Evolutionary conservation across 2,888 invertebrate species (phyloP), one percentile per base, ranked within the genome.

Genomic region (Hecatera dysodea): DNA sequence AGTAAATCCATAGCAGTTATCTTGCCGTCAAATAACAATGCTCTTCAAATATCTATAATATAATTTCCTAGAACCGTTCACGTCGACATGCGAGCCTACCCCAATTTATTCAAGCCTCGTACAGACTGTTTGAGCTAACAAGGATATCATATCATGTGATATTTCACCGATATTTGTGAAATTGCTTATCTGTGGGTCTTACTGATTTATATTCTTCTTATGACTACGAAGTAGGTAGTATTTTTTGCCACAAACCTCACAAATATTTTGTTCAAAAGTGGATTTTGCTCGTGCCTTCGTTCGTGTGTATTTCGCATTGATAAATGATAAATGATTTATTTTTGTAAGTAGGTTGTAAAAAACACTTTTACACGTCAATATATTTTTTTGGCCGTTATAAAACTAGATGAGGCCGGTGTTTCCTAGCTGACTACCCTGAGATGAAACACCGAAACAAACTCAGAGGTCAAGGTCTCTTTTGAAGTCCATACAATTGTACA

Each of bases 51-150:
- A 60, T 61, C 61, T 71, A 65, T 70, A 69, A 73, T 73, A 79
- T 70, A 67, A 61, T 61, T 78, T 75, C 48, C 46, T 73, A 67
- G 52, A 60, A 64, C 57, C 66, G 29, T 67, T 81, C 66, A 66
- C 33, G 60, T 57, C 55, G 83, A 71, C 42, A 72, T 78, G 61
- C 61, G 70, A 72, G 67, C 61, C 48, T 68, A 67, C 42, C 56
- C 56, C 82, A 79, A 75, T 79, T 82, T 84, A 82, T 72, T 75
- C 72, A 71, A 84, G 82, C 33, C 24, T 52, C 70, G 67, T 80
- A 82, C 48, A 59, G 62, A 63, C 52, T 56, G 67, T 64, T 72
- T 68, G 68, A 66, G 72, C 72, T 71, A 84, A 84, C 80, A 76
- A 82, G 85, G 71, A 76, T 82, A 79, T 75, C 72, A 75, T 71